These are phyloP conservation scores for Brachypalpus laphriformis DNA, from an alignment of 2,888 invertebrate genomes.

Conservation along the genomic window DNA sequence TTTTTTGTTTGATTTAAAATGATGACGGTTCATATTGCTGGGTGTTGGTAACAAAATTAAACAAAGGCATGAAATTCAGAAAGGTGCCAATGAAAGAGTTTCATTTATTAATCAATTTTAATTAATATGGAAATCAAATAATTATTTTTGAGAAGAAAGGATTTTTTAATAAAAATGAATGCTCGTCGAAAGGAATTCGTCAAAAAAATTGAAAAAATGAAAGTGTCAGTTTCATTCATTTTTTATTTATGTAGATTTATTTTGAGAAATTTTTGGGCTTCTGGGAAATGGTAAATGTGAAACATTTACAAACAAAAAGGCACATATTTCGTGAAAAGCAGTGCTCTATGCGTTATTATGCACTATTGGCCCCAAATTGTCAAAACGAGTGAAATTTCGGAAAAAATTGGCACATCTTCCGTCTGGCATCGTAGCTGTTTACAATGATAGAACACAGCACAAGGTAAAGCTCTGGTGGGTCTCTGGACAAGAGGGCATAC, in stretches of 20 bases:
- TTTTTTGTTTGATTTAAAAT: constrained; percentile 55
- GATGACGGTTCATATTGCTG: constrained; percentile 46
- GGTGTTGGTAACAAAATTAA: constrained; percentile 3
- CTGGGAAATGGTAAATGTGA: background rate
- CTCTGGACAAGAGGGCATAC: no score
- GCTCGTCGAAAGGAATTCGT: background rate
- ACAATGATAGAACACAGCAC: no score
- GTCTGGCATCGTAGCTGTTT: no score
- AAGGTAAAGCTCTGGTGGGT: no score
- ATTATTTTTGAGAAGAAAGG: constrained; percentile 10
- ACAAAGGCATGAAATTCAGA: background rate
- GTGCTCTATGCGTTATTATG: no score
- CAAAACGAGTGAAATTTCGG: no score
- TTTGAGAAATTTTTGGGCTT: background rate
- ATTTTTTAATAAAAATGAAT: background rate
- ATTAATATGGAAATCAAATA: constrained; percentile 56
- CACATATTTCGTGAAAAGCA: no score
- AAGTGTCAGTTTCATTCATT: constrained; percentile 31
- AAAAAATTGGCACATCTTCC: no score
- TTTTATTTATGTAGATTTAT: background rate
- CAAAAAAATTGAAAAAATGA: constrained; percentile 11
- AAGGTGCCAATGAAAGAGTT: constrained; percentile 43
- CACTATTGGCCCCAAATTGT: no score
- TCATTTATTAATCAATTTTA: constrained; percentile 69
- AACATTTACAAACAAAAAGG: no score